These are phyloP conservation scores for Phalera bucephala DNA, from an alignment of 2,888 invertebrate species.

Conservation along the genomic window DNA sequence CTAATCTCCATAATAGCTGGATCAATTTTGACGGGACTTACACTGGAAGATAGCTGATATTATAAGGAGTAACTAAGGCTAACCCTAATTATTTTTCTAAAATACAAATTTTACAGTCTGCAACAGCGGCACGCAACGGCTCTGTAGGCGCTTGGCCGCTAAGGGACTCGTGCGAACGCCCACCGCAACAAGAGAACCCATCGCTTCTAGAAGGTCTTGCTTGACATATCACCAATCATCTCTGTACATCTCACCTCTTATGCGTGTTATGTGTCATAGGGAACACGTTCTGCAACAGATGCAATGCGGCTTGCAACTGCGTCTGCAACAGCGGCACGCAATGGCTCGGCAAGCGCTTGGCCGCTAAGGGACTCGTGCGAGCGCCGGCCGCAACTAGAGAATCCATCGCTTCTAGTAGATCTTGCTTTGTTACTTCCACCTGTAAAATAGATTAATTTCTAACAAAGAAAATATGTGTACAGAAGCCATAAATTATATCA, in stretches of 20 bases:
- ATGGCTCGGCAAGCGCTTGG: slow-evolving; percentile 50
- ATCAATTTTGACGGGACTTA: too few relatives aligned
- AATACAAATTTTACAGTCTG: too few relatives aligned
- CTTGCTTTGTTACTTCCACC: slow-evolving; percentile 65
- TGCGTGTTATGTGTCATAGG: slow-evolving; percentile 16
- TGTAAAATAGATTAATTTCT: slow-evolving; percentile 16
- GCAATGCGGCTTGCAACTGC: slow-evolving; percentile 49
- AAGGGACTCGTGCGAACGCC: slow-evolving; percentile 61
- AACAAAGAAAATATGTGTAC: too few relatives aligned
- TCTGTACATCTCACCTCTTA: too few relatives aligned
- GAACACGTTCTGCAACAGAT: slow-evolving; percentile 36
- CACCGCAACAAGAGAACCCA: slow-evolving; percentile 64
- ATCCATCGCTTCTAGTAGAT: slow-evolving; percentile 62
- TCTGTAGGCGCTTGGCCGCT: slow-evolving; percentile 52
- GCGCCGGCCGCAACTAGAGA: slow-evolving; percentile 68
- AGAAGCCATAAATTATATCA: too few relatives aligned
- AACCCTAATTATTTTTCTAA: too few relatives aligned
- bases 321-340: slow-evolving; percentile 49
- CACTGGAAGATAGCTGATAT: too few relatives aligned
- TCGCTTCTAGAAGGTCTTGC: slow-evolving; percentile 59
- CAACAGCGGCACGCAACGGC: slow-evolving; percentile 49
- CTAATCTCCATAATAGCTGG: too few relatives aligned
- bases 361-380: slow-evolving; percentile 54
- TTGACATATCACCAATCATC: too few relatives aligned
- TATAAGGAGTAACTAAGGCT: too few relatives aligned